phyloP scores from a whole-genome alignment of 2,113 vertebrate species.

The Halcyon malimbica region DNA sequence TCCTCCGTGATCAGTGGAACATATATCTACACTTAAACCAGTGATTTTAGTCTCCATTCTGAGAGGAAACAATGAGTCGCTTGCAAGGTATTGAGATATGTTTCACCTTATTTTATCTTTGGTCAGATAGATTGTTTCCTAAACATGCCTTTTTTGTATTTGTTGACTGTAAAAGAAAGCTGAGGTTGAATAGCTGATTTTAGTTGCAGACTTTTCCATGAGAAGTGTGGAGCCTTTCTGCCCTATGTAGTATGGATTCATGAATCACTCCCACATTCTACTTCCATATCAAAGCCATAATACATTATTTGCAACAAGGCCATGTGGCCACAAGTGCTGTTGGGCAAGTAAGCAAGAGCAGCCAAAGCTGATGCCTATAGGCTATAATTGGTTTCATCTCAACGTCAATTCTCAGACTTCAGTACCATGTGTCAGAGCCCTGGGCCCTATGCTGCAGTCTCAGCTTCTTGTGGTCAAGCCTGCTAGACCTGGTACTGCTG shows the following conservation, averaged over 20 bases:
- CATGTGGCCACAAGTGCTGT: neutral
- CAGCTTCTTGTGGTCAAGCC: neutral
- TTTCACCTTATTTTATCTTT: neutral
- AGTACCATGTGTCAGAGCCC: neutral
- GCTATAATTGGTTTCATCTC: neutral
- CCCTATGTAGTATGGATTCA: neutral
- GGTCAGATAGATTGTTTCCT: neutral
- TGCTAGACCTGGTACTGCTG: accelerated
- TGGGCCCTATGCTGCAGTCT: neutral
- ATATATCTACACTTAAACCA: neutral
- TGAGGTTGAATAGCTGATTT: neutral
- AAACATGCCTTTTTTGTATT: neutral
- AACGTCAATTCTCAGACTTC: neutral
- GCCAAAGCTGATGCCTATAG: neutral
- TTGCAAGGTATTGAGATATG: neutral
- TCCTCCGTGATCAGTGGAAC: neutral
- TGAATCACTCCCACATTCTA: neutral
- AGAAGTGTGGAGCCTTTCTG: neutral
- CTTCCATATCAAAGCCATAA: neutral
- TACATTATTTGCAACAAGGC: neutral
- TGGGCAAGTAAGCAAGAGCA: neutral
- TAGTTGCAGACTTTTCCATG: neutral
- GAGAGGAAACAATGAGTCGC: neutral
- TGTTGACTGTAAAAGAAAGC: neutral
- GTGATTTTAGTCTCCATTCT: neutral